Percentiles rank a stretch among this genome's conserved stretches.
These are phyloP conservation scores for Tokudaia tokunoshimensis DNA, from an alignment of 2,797 vertebrate species.

Conservation along the genomic window DNA sequence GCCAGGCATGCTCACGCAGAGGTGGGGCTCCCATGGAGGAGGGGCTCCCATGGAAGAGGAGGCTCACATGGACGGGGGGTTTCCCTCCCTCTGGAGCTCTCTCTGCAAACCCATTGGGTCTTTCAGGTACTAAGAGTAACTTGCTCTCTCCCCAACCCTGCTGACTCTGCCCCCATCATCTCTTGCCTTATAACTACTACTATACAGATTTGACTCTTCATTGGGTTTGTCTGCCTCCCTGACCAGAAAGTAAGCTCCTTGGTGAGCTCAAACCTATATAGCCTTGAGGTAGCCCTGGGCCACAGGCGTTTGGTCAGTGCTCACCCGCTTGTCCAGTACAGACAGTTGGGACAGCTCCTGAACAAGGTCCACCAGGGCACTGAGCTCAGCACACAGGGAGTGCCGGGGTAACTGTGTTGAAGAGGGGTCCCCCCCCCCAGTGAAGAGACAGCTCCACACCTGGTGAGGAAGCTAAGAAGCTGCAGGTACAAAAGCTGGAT, in stretches of 20 bases:
- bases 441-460: neutral
- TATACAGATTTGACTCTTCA: neutral
- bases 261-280: neutral
- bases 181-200: neutral
- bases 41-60: neutral
- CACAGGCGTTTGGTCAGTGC: too few species aligned
- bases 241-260: neutral
- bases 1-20: neutral
- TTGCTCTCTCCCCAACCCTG: neutral
- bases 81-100: neutral
- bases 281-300: neutral
- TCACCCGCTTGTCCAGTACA: neutral
- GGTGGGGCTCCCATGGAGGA: too few species aligned
- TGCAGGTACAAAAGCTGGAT: neutral
- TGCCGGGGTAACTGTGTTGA: neutral
- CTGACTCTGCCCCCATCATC: neutral
- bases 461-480: neutral
- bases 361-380: neutral
- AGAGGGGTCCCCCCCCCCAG: neutral
- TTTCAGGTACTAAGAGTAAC: neutral
- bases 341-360: neutral
- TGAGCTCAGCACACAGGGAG: neutral
- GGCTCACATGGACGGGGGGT: neutral
- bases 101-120: fast-evolving
- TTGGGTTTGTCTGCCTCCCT: neutral